Evolutionary conservation across 2,888 invertebrate species (phyloP).

Genomic region (Eilema depressum): DNA sequence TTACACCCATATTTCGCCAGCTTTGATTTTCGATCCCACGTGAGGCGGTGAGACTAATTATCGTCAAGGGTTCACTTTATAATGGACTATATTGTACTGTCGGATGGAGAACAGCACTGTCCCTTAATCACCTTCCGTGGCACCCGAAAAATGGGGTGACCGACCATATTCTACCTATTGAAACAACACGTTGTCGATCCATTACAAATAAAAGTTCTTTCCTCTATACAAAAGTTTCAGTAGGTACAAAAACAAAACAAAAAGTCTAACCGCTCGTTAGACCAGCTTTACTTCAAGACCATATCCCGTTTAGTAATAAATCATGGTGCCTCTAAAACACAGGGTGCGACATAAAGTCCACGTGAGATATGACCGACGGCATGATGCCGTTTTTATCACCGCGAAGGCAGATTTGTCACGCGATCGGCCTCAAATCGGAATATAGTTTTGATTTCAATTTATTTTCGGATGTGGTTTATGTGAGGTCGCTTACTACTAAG

Average conservation of each 20-base stretch:
- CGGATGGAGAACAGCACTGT: no score
- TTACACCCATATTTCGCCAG: no score
- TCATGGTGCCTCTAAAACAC: constrained; percentile 19
- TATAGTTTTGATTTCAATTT: constrained; percentile 24
- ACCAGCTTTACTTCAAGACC: not conserved
- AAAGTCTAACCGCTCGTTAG: not conserved
- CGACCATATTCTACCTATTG: no score
- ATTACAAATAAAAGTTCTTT: no score
- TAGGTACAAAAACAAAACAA: not conserved
- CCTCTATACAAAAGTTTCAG: no score
- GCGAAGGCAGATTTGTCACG: constrained; percentile 51
- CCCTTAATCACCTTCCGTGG: no score
- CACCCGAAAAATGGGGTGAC: no score
- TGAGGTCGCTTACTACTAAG: constrained; percentile 1
- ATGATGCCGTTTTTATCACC: constrained; percentile 53
- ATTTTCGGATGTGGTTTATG: constrained; percentile 16
- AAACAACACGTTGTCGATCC: no score
- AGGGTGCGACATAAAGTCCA: constrained; percentile 43
- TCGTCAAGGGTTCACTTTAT: no score
- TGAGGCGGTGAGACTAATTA: no score
- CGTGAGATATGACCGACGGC: constrained; percentile 48
- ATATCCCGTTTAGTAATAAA: constrained; percentile 1
- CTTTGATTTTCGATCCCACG: no score
- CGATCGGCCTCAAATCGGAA: constrained; percentile 25
- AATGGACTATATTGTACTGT: no score